Conservation (phyloP, 2,113 vertebrate species). For the Sapayoa aenigma region DNA sequence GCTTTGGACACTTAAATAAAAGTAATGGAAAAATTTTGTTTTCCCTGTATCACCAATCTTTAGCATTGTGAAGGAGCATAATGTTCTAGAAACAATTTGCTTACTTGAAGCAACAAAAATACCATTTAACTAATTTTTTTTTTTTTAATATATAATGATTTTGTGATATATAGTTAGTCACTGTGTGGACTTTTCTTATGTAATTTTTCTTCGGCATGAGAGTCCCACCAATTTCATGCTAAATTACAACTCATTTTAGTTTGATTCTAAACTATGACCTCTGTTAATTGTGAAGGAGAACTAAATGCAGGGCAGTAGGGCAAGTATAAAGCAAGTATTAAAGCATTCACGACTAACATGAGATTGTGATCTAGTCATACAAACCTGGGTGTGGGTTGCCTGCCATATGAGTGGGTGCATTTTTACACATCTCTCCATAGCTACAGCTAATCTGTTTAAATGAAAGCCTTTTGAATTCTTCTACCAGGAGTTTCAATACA, state of each 20-base stretch:
- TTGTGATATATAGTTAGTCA: not conserved
- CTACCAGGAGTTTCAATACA: not conserved
- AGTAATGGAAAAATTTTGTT: not conserved
- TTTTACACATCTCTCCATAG: not conserved
- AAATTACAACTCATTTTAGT: not conserved
- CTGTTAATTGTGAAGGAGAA: not conserved
- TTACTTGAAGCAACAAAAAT: not conserved
- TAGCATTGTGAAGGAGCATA: not conserved
- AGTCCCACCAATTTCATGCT: not conserved
- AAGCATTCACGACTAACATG: not conserved
- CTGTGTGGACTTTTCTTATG: not conserved
- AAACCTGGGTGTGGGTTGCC: not conserved
- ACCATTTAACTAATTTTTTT: not conserved
- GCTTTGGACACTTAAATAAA: not conserved
- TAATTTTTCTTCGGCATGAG: not conserved
- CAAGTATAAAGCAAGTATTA: not conserved
- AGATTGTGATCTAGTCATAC: not conserved
- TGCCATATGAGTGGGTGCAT: rapidly evolving
- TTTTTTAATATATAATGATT: not conserved
- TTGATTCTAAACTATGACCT: not conserved
- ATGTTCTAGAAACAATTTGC: not conserved
- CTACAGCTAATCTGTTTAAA: not conserved
- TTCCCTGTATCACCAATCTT: not conserved
- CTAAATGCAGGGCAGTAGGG: not conserved
- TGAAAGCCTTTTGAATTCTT: not conserved